phyloP scores from a whole-genome alignment of 2,113 vertebrate species.

The Syngnathus floridae region DNA sequence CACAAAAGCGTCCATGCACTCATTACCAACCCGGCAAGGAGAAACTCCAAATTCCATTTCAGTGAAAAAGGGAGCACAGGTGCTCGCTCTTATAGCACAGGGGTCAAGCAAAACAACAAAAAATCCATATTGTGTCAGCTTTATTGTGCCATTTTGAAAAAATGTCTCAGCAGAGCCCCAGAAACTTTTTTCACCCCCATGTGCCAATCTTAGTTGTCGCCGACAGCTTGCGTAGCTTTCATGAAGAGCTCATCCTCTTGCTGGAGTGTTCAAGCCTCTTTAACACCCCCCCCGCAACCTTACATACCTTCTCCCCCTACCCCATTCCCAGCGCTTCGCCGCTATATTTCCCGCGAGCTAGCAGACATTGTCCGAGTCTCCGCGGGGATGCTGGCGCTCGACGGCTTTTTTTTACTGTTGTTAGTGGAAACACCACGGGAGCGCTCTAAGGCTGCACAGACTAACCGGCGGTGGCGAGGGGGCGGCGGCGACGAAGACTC shows the following conservation, averaged over 20 bases:
- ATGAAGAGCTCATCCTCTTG: background rate
- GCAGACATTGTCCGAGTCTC: background rate
- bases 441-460: background rate
- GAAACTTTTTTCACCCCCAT: too few species aligned
- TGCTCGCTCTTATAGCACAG: too few species aligned
- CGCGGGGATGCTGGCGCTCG: background rate
- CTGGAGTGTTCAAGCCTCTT: background rate
- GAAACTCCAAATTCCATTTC: too few species aligned
- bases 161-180: too few species aligned
- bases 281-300: background rate
- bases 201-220: too few species aligned
- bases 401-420: slow-evolving; percentile 1
- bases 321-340: background rate
- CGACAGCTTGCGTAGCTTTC: background rate
- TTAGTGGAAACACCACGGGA: background rate
- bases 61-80: too few species aligned
- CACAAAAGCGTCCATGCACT: too few species aligned
- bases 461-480: background rate
- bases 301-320: background rate
- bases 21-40: too few species aligned
- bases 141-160: too few species aligned
- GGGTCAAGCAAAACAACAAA: too few species aligned
- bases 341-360: background rate
- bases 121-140: too few species aligned
- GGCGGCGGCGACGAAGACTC: background rate